Base-by-base conservation (phyloP, 2,113 vertebrate genomes). In the Leucoraja erinaceus region DNA sequence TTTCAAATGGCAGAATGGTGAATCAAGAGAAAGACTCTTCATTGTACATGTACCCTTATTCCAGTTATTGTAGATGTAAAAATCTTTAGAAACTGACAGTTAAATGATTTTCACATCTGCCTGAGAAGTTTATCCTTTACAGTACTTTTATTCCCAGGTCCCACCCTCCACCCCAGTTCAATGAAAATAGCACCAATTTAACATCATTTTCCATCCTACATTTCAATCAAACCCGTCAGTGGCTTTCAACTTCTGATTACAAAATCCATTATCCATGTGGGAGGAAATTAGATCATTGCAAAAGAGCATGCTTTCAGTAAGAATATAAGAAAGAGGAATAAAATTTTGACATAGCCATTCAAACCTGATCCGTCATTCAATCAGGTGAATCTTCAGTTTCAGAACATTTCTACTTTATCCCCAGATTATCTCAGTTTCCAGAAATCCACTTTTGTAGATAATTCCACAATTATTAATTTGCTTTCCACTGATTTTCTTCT, bases 201-300 rank as follows among this genome's bases (percentile, higher is more conserved):
- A 63, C 28, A 63, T 31, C 59, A 12, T n/a, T 86, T 86, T 86
- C 54, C 38, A 16, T 63, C 59, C 59, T 66, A 63, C 28, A 31
- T 88, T 31, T 88, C 59, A 63, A 16, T 88, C 59, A 63, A 88
- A 88, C 25, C 11, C 31, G 59, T 88, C 12, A 31, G 83, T 63
- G 83, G 25, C 59, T 88, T 63, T 88, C 56, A 88, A 31, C 83
- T 16, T 88, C 12, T 88, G 59, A 63, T 88, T 88, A n/a, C 59
- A n/a, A 88, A 63, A n/a, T 31, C 83, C 59, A 88, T 31, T 88
- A 31, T 88, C 83, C 83, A 66, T 88, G 83, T 88, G 59, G 83
- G 59, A 88, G 83, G 83, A 88, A 88, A 88, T 66, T 88, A 88
- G 12, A 88, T 63, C 83, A 88, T 88, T 88, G 59, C 59, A 88